Conservation (phyloP, 2,797 vertebrate genomes). For the Poeciliopsis gracilis region DNA sequence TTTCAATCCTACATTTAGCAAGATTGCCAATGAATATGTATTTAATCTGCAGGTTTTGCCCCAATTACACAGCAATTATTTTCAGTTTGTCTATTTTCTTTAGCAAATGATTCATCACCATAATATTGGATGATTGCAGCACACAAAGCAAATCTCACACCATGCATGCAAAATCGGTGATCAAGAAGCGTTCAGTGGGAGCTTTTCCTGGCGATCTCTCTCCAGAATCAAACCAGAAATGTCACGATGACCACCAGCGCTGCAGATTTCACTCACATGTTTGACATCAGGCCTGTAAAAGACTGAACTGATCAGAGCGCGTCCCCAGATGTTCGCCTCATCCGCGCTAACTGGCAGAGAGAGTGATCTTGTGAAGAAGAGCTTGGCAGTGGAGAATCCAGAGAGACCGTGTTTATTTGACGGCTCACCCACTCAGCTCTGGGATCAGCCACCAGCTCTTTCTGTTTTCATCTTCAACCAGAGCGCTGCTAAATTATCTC, state of each 20-base stretch:
- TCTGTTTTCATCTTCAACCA: slow-evolving; percentile 63
- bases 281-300: slow-evolving; percentile 55
- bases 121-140: background rate
- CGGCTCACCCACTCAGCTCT: slow-evolving; percentile 75
- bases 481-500: slow-evolving; percentile 62
- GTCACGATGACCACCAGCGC: slow-evolving; percentile 23
- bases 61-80: background rate
- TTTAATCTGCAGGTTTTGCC: background rate
- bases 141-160: background rate
- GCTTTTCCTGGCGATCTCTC: background rate
- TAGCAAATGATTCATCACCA: background rate
- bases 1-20: background rate
- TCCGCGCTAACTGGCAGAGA: slow-evolving; percentile 65
- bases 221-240: slow-evolving; percentile 10
- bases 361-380: slow-evolving; percentile 69
- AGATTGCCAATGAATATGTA: background rate
- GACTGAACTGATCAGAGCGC: slow-evolving; percentile 59
- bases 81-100: background rate
- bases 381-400: slow-evolving; percentile 62
- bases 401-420: slow-evolving; percentile 73
- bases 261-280: slow-evolving; percentile 25
- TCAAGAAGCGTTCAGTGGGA: no score
- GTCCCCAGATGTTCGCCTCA: slow-evolving; percentile 69
- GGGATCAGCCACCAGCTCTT: slow-evolving; percentile 65
- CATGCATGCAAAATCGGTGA: no score